Base-by-base conservation (phyloP, 2,888 invertebrate genomes). In the Xanthia icteritia region DNA sequence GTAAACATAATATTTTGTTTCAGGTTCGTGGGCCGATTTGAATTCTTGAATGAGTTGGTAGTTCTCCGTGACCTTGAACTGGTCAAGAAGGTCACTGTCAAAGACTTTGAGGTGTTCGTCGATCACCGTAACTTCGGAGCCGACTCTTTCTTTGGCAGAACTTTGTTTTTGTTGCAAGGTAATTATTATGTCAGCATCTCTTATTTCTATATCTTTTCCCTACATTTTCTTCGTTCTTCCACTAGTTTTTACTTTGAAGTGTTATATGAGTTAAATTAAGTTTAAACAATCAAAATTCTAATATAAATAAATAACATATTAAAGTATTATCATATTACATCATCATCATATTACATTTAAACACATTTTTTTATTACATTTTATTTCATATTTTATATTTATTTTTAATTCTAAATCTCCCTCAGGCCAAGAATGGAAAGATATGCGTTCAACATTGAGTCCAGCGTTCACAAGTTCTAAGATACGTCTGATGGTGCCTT, bases 71-170 rank as follows among this genome's bases (percentile, higher is more conserved):
- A 97, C 86, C 89, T 96, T 0, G 97, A 97, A 39, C 77, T 97
- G 17, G 73, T 97, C 0, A 97, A 97, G 58, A 93, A 93, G 71
- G 92, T 97, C 9, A 90, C 95, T 0, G 92, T 97, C 2, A 97
- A 97, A 83, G 97, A 97, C 84, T 97, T 97, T 74, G 97, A 97
- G 72, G 90, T 97, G 82, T 97, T 97, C 83, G 76, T 94, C 0
- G 96, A 97, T 89, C 97, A 97, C 87, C 93, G 94, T 1, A 79
- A 87, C 6, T 54, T 94, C 0, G 94, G 8, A 2, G 17, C 4
- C 4, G 97, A 97, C 65, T 94, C 96, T 0, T 85, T 97, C 0
- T 97, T 97, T 88, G 94, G 94, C 0, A 96, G 96, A 76, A 96
- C 93, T 54, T 86, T 97, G 5, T 92, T 97, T 51, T 90, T 93